Base-by-base conservation (phyloP, 2,113 vertebrate species). In the Saccopteryx bilineata region DNA sequence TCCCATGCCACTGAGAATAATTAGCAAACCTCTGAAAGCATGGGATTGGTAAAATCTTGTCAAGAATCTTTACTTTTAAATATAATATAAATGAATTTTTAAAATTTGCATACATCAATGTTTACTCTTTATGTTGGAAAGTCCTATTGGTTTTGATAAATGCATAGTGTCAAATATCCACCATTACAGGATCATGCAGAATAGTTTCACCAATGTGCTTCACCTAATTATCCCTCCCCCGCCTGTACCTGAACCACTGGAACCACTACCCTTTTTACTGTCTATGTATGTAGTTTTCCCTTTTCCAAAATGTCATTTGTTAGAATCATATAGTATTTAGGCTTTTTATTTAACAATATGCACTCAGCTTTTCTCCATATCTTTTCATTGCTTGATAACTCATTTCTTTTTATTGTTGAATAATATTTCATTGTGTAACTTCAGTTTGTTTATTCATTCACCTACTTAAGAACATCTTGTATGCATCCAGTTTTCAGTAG, bases 21-120 rank as follows among this genome's bases (percentile, higher is more conserved):
- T 78, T 61, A 69, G 85, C n/a, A 92, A 83, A 58, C 6, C 13
- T 92, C n/a, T 61, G 26, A 92, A 95, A 76, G 19, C 21, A 69
- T 48, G 14, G 48, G 83, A 76, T 28, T 87, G 26, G 23, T 79
- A 78, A 89, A 71, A 46, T 60, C 4, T 50, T 81, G n/a, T 33
- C 74, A 91, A 33, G 31, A 87, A 66, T 66, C 2, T 87, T 39
- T 72, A 54, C 46, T 90, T 48, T 65, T 60, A 24, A 75, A 95
- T 80, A 74, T 68, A 28, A 19, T 46, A 87, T 60, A 52, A 91
- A 60, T 76, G 28, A 24, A 26, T 39, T 85, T 71, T 13, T 10
- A 28, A 86, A 72, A 58, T 58, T 58, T 50, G 3, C 50, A n/a
- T 74, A 52, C 2, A 14, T 46, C 60, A 86, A 50, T 7, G 5